Base-by-base conservation (phyloP, 2,797 vertebrate species). In the Phalloptychus januarius region DNA sequence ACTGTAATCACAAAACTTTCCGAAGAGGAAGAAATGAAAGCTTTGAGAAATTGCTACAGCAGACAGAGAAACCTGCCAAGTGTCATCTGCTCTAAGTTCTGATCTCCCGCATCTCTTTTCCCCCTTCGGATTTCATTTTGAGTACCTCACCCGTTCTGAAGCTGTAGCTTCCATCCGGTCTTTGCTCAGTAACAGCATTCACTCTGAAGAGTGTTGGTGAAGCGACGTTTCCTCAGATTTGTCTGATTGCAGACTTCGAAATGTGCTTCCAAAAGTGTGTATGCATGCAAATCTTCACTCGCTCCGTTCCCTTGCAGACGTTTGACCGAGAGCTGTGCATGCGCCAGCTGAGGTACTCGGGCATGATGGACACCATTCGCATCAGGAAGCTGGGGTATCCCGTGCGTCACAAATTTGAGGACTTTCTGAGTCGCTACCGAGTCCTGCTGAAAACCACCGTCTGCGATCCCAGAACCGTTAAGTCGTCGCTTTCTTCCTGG, bases 301-400 rank as follows among this genome's bases (percentile, higher is more conserved):
- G 2, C 28, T 72, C n/a, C 76, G 10, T 54, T 81, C 46, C 78
- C 45, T 40, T 85, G 58, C 0, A 99, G 98, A 28, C 92, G 52
- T 98, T 99, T 20, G 93, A 98, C 89, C 93, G 98, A 50, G 95
- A 96, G 25, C 94, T 99, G 36, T 98, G 97, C 40, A 91, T 96
- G 76, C 95, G 92, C 83, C 98, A 99, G 86, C 93, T 99, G 74
- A 94, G 96, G 10, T 99, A 97, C 79, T 99, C 97, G 0, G 98
- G 98, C 72, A 96, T 98, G 96, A 93, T 98, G 93, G 97, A 99
- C 90, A 99, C 98, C 0, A 96, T 99, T 81, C 93, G 83, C 63
- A 97, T 99, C 93, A 95, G 97, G 72, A 97, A 95, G 80, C 91
- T 95, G 4, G 98, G 98, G 67, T 99, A 95, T 88, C 97, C 97